Evolutionary conservation across 2,888 invertebrate species (phyloP), one percentile per base, ranked within the genome.

Genomic region (Drosophila fulvimacula): DNA sequence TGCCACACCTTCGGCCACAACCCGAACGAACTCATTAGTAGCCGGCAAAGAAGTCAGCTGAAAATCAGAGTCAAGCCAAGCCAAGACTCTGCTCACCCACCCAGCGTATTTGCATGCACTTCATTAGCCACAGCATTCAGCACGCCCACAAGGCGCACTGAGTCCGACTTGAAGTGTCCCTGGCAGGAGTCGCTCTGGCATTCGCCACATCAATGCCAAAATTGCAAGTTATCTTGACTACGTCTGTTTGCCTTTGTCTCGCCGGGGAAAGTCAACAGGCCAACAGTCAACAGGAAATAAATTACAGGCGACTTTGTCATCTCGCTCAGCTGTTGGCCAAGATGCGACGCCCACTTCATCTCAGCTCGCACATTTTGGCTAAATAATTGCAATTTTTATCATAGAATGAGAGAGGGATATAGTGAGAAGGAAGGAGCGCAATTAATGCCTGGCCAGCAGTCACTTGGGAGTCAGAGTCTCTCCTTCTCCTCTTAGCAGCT

Each of bases 361-460:
- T 44, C 44, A 15, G n/a, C 51, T 36, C 69, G 56, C 73, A 73
- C 82, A 84, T 83, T 83, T 81, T 69, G 73, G 79, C 86, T 80
- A 88, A 86, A 86, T 86, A 86, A 86, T 86, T 86, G 86, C 85
- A 88, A 86, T 86, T 86, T 86, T 86, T 85, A 85, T 85, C 80
- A 64, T 72, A 59, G 75, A 10, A 71, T 58, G 72, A 59, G 74
- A 63, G 72, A 60, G 79, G 2, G 7, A 9, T n/a, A n/a, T n/a
- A n/a, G n/a, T n/a, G 38, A 36, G 17, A n/a, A 9, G 7, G 39
- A 17, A 76, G 60, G 73, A 60, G 79, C 71, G 73, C 83, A 84
- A 87, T 84, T 84, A 84, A 78, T 72, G 81, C 69, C 88, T 73
- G 74, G 52, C 70, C 32, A 62, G 27, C 68, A 73, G 60, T 73